Evolutionary conservation across 2,797 vertebrate species (phyloP).

Genomic region (Poeciliopsis infans): DNA sequence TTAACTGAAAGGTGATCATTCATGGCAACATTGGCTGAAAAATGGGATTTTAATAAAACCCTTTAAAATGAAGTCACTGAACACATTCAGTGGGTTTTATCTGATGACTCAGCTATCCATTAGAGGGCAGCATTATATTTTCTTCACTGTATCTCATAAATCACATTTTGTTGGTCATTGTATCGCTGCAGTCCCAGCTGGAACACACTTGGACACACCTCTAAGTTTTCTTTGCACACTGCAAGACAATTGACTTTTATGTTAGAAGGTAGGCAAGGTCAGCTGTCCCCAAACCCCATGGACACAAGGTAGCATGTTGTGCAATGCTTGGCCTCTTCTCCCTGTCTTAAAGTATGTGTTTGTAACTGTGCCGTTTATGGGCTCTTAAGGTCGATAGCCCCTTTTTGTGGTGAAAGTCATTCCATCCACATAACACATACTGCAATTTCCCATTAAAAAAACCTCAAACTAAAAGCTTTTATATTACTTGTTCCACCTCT

Average conservation of each 20-base stretch:
- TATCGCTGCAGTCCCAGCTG: slow-evolving; percentile 20
- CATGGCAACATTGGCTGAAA: background rate
- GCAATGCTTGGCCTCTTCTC: slow-evolving; percentile 38
- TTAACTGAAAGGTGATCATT: background rate
- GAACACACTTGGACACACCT: slow-evolving; percentile 18
- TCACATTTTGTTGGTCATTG: slow-evolving; percentile 25
- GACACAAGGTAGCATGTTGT: slow-evolving; percentile 58
- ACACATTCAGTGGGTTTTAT: slow-evolving; percentile 2
- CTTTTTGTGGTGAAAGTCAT: slow-evolving; percentile 44
- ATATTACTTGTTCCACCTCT: background rate
- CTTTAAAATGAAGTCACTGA: slow-evolving; percentile 26
- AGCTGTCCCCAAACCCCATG: slow-evolving; percentile 74
- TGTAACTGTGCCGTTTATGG: slow-evolving; percentile 12
- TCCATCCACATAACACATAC: slow-evolving; percentile 19
- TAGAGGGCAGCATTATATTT: background rate
- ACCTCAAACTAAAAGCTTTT: slow-evolving; percentile 15
- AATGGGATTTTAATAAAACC: slow-evolving; percentile 22
- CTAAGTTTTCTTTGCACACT: slow-evolving; percentile 16
- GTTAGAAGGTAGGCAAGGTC: slow-evolving; percentile 72
- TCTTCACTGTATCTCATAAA: slow-evolving; percentile 19
- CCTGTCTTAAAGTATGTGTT: slow-evolving; percentile 17
- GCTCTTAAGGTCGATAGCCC: slow-evolving; percentile 3
- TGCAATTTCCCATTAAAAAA: slow-evolving; percentile 26
- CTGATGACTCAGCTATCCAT: slow-evolving; percentile 23
- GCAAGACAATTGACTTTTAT: slow-evolving; percentile 40